Conservation (phyloP, 1,140 invertebrate species). For the Aradophagus sp. region DNA sequence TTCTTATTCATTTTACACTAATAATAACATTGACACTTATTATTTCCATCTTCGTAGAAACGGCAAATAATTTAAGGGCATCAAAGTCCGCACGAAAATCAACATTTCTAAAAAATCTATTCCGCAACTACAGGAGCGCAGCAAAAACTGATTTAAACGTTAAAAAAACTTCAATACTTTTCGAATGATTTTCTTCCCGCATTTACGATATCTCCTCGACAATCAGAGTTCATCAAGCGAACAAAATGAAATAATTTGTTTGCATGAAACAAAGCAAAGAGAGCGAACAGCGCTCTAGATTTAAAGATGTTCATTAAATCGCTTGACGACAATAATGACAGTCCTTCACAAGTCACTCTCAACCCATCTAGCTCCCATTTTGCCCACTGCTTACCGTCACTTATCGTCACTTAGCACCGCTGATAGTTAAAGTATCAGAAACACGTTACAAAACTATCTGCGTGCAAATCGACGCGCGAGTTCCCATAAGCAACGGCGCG, state of each 20-base stretch:
- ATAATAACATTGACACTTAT: no score
- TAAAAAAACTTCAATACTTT: no score
- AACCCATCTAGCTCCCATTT: constrained; percentile 55
- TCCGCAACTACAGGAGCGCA: no score
- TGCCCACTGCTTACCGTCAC: constrained; percentile 47
- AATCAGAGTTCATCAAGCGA: constrained; percentile 30
- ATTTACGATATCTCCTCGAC: constrained; percentile 4
- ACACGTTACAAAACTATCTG: constrained; percentile 23
- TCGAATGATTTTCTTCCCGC: neutral
- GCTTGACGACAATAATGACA: constrained; percentile 63
- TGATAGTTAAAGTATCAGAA: constrained; percentile 38
- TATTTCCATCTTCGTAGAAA: no score
- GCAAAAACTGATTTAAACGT: no score
- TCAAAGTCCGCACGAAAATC: no score
- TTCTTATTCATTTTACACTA: no score
- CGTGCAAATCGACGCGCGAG: no score
- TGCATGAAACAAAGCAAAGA: constrained; percentile 27
- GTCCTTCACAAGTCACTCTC: constrained; percentile 59
- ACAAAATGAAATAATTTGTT: constrained; percentile 36
- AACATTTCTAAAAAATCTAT: no score
- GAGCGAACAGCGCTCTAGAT: constrained; percentile 56
- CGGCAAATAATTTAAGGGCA: no score
- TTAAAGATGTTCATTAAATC: constrained; percentile 68
- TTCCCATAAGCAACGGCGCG: neutral
- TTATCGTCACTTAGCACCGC: constrained; percentile 40